These are phyloP conservation scores for Orcinus orca DNA, from an alignment of 2,113 vertebrate genomes.

Conservation along the genomic window DNA sequence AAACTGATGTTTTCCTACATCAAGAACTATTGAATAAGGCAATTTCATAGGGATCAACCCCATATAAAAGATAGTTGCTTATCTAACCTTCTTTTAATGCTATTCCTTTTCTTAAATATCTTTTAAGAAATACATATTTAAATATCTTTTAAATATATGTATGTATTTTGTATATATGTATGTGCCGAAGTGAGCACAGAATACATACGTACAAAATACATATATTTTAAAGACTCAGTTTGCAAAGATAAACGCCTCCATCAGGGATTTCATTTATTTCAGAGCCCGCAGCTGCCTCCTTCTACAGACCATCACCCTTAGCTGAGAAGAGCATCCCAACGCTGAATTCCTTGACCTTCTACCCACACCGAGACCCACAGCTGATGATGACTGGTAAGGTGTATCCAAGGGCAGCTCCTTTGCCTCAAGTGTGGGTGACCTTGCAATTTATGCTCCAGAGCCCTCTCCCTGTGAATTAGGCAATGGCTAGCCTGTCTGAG, in stretches of 20 bases:
- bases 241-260: background rate
- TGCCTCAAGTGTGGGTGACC: background rate
- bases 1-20: background rate
- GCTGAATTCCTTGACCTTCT: background rate
- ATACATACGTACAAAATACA: background rate
- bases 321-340: background rate
- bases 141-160: background rate
- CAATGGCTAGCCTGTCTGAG: background rate
- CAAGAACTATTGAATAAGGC: background rate
- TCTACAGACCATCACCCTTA: background rate
- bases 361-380: rapidly evolving
- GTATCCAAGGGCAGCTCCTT: background rate
- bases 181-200: too few species aligned
- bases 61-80: background rate
- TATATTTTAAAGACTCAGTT: background rate
- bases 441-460: background rate
- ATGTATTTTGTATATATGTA: too few species aligned
- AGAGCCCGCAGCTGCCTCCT: background rate
- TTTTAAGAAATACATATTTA: background rate
- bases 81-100: background rate
- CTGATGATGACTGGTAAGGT: background rate
- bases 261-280: background rate
- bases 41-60: background rate
- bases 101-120: background rate
- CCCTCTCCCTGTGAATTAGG: background rate